Conservation (phyloP, 2,888 invertebrate species). For the Phragmatobia fuliginosa region DNA sequence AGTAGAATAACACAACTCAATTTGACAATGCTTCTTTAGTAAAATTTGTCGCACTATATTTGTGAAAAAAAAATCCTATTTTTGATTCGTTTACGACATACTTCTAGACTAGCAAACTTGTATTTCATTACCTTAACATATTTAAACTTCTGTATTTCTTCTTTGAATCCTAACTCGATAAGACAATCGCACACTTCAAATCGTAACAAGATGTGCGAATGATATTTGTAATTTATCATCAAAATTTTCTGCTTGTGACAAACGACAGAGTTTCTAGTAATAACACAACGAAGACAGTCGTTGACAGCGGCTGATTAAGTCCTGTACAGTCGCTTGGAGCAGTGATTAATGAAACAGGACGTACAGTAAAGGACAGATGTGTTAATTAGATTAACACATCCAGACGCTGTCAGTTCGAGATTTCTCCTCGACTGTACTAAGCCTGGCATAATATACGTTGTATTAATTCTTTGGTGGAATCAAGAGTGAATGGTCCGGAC, state of each 20-base stretch:
- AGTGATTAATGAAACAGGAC: constrained; percentile 72
- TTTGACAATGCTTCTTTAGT: no score
- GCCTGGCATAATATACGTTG: constrained; percentile 45
- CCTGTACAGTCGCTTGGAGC: constrained; percentile 43
- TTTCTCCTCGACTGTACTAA: constrained; percentile 49
- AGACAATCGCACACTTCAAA: background rate
- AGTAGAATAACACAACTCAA: no score
- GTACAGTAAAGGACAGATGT: constrained; percentile 64
- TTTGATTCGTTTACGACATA: no score
- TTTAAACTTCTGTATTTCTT: no score
- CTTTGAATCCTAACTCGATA: background rate
- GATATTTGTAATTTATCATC: constrained; percentile 32
- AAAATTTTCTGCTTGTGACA: constrained; percentile 36
- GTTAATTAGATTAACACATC: constrained; percentile 73
- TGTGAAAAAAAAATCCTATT: no score
- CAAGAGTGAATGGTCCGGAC: constrained; percentile 37
- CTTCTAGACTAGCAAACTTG: no score
- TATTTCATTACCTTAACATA: no score
- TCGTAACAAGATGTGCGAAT: background rate
- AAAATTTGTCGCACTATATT: no score
- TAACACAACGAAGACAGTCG: constrained; percentile 50
- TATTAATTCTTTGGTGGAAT: constrained; percentile 51
- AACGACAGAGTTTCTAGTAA: constrained; percentile 46
- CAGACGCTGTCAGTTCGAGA: constrained; percentile 54
- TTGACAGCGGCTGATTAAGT: constrained; percentile 55